A percentile compares a stretch with the other conserved stretches of the same genome.
Conservation (phyloP, 1,140 invertebrate genomes). For the Aphidius gifuensis region DNA sequence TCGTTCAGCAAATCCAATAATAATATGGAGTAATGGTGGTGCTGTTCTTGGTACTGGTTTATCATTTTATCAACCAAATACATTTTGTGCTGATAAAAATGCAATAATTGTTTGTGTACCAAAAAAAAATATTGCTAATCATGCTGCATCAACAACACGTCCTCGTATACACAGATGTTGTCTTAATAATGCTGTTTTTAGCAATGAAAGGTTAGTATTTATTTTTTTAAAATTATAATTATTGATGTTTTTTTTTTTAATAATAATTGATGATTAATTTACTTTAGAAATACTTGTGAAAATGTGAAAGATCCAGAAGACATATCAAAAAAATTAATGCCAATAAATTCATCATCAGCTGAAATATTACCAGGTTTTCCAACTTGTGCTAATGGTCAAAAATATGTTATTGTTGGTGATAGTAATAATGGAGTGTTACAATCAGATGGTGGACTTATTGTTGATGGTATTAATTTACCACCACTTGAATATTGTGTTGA, state of each 20-base stretch:
- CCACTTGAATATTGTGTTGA: slow-evolving; percentile 64
- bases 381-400: slow-evolving; percentile 46
- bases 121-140: slow-evolving; percentile 38
- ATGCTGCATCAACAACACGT: slow-evolving; percentile 50
- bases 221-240: slow-evolving; percentile 33
- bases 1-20: slow-evolving; percentile 38
- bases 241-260: neutral
- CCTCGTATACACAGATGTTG: slow-evolving; percentile 57
- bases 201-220: slow-evolving; percentile 54
- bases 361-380: slow-evolving; percentile 57
- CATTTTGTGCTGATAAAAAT: slow-evolving; percentile 61
- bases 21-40: slow-evolving; percentile 60
- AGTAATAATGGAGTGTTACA: slow-evolving; percentile 49
- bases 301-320: slow-evolving; percentile 38
- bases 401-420: slow-evolving; percentile 55
- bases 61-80: slow-evolving; percentile 43
- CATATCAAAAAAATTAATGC: slow-evolving; percentile 43
- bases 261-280: neutral
- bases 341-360: slow-evolving; percentile 36
- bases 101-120: slow-evolving; percentile 60
- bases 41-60: slow-evolving; percentile 42
- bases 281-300: slow-evolving; percentile 49
- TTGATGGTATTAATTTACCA: slow-evolving; percentile 53
- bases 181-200: slow-evolving; percentile 58
- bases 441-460: slow-evolving; percentile 49